These are phyloP conservation scores for Micromesistius poutassou DNA, from an alignment of 2,797 vertebrate genomes.

Conservation along the genomic window DNA sequence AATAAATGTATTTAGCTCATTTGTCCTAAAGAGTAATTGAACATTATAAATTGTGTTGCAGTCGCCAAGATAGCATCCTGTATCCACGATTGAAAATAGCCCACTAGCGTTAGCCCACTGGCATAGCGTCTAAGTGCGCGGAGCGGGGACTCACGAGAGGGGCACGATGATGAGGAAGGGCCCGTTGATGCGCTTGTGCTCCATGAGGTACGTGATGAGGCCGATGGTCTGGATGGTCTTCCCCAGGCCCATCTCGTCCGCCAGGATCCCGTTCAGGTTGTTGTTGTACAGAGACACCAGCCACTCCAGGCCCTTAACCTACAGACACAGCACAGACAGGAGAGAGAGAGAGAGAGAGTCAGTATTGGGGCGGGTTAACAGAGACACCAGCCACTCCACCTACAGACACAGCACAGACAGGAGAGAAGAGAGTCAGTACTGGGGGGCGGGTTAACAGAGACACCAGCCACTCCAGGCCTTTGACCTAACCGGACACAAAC, in stretches of 20 bases:
- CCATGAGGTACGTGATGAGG: slow-evolving; percentile 97
- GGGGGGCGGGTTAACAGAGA: slow-evolving; percentile 76
- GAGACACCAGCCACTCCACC: slow-evolving; percentile 94
- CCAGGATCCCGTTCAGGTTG: slow-evolving; percentile 94
- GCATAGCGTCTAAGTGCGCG: not conserved
- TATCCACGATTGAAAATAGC: no score
- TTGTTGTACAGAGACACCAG: slow-evolving; percentile 94
- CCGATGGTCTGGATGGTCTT: slow-evolving; percentile 97
- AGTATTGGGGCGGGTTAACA: slow-evolving; percentile 62
- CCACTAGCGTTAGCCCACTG: no score
- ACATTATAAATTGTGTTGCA: no score
- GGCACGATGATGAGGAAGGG: slow-evolving; percentile 97
- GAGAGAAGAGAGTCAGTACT: no score
- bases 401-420: slow-evolving; percentile 36
- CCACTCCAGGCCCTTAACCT: slow-evolving; percentile 96
- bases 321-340: not conserved
- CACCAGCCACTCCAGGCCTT: slow-evolving; percentile 93
- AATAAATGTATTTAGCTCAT: not conserved
- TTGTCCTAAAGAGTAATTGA: no score
- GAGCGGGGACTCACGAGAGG: slow-evolving; percentile 79
- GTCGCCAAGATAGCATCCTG: no score
- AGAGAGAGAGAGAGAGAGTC: no score
- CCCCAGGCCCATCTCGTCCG: slow-evolving; percentile 92
- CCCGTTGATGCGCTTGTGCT: slow-evolving; percentile 90
- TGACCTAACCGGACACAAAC: slow-evolving; percentile 78